phyloP scores from a whole-genome alignment of 2,888 invertebrate genomes.

The Pachycephus smyrnensis region DNA sequence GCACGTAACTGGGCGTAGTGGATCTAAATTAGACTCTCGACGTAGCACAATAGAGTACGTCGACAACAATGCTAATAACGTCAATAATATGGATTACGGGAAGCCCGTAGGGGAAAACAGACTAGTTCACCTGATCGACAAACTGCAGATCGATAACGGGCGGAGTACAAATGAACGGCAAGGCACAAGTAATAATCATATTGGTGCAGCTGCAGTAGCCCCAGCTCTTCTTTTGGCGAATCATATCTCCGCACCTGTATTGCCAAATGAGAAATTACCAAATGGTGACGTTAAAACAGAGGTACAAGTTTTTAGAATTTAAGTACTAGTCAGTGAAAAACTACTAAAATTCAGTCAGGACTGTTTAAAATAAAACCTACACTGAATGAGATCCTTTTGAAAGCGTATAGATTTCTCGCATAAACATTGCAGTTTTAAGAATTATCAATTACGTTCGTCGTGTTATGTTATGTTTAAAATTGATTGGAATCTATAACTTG shows the following conservation, averaged over 20 bases:
- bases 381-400: neutral
- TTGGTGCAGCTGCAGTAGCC: slow-evolving; percentile 46
- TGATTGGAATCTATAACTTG: neutral
- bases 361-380: neutral
- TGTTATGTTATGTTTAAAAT: too few species aligned
- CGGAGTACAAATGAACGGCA: slow-evolving; percentile 47
- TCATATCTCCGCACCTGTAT: slow-evolving; percentile 49
- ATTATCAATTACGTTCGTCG: too few species aligned
- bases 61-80: slow-evolving; percentile 67
- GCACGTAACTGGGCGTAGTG: slow-evolving; percentile 63
- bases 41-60: slow-evolving; percentile 65
- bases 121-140: slow-evolving; percentile 55
- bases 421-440: too few species aligned
- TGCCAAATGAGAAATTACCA: slow-evolving; percentile 46
- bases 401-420: too few species aligned
- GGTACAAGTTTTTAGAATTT: slow-evolving; percentile 26
- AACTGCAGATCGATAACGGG: slow-evolving; percentile 55
- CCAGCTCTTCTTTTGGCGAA: slow-evolving; percentile 57
- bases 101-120: slow-evolving; percentile 53
- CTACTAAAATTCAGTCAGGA: neutral
- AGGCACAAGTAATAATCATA: slow-evolving; percentile 43
- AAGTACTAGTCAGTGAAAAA: neutral
- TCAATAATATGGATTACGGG: slow-evolving; percentile 45
- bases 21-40: slow-evolving; percentile 62
- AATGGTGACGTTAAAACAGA: slow-evolving; percentile 56